A percentile compares a stretch with the other conserved stretches of the same genome.
These are phyloP conservation scores for Chelidonichthys spinosus DNA, from an alignment of 2,797 vertebrate species.

Conservation along the genomic window DNA sequence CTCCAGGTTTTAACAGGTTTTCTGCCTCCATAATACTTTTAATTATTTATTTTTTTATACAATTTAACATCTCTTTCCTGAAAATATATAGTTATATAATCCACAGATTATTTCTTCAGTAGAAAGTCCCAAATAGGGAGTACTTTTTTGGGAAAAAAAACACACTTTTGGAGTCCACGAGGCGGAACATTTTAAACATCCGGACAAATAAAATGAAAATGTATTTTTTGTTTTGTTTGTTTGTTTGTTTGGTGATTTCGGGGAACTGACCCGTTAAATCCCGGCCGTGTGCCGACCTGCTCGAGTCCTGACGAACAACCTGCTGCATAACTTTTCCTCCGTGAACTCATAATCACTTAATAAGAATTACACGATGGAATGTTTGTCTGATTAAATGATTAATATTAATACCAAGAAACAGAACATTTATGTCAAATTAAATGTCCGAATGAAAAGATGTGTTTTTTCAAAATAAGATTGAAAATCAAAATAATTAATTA, in stretches of 20 bases:
- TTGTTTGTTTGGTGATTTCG: neutral
- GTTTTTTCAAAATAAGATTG: constrained; percentile 1
- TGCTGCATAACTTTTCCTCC: neutral
- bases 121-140: neutral
- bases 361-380: neutral
- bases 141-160: neutral
- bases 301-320: neutral
- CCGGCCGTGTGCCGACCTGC: neutral
- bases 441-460: neutral
- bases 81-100: neutral
- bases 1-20: neutral
- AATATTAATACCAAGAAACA: neutral
- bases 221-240: neutral
- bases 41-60: neutral
- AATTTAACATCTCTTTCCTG: no score
- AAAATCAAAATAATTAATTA: no score
- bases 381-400: neutral
- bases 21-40: neutral
- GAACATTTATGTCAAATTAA: neutral
- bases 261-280: constrained; percentile 5
- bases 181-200: neutral
- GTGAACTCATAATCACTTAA: neutral
- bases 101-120: neutral
- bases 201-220: neutral
- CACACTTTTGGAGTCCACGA: neutral